Evolutionary conservation across 2,113 vertebrate species (phyloP).

Genomic region (Peromyscus polionotus): DNA sequence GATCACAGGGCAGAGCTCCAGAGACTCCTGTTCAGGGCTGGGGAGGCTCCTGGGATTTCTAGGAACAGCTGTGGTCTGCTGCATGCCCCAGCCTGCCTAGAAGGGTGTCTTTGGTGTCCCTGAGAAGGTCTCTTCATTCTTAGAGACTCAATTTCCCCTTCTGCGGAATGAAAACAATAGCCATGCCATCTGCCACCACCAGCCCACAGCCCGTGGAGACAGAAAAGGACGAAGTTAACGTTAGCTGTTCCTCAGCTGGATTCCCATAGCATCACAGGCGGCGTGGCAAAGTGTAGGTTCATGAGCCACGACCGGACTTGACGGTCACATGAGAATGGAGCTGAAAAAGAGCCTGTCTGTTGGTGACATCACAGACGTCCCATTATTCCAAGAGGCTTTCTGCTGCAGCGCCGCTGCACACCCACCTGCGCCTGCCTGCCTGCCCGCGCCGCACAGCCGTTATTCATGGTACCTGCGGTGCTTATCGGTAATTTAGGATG

Average conservation of each 20-base stretch:
- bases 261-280: neutral
- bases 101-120: neutral
- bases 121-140: neutral
- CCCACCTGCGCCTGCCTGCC: neutral
- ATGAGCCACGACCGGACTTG: neutral
- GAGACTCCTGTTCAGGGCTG: neutral
- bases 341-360: neutral
- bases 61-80: neutral
- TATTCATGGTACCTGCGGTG: neutral
- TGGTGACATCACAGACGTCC: neutral
- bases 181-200: neutral
- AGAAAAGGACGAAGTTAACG: neutral
- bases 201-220: accelerated
- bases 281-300: accelerated
- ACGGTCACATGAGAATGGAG: neutral
- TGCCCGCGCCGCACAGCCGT: neutral
- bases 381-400: no score
- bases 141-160: conserved; percentile 26
- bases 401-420: accelerated
- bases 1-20: neutral
- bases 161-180: neutral
- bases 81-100: neutral
- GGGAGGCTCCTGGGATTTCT: neutral
- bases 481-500: neutral
- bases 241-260: neutral